Evolutionary conservation across 2,888 invertebrate genomes (phyloP).

Genomic region (Nebria brevicollis): DNA sequence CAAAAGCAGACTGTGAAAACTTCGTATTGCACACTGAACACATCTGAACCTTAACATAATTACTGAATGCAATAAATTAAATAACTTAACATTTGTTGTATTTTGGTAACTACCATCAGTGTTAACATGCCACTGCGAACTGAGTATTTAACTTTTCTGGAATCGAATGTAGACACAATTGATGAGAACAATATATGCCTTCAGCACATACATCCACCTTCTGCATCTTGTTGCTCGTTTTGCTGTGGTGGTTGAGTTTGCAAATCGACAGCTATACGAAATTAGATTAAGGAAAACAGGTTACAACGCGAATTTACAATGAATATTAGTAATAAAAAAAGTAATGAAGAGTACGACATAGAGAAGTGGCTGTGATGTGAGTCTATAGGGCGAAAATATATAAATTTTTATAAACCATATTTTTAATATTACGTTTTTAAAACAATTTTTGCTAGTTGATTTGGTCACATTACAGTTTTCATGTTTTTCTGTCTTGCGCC

Average conservation of each 20-base stretch:
- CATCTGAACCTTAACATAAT: neutral
- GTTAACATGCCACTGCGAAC: neutral
- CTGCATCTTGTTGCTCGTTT: conserved; percentile 81
- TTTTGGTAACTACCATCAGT: neutral
- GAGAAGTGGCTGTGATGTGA: neutral
- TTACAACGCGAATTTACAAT: neutral
- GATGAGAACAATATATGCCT: conserved; percentile 49
- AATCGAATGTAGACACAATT: conserved; percentile 30
- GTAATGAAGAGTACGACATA: no score
- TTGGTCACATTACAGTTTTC: no score
- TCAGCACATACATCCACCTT: conserved; percentile 87
- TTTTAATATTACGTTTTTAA: no score
- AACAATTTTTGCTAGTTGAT: no score
- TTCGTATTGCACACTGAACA: neutral
- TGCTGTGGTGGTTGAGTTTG: conserved; percentile 84
- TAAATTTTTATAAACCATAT: no score
- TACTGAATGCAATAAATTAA: neutral
- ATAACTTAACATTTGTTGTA: neutral
- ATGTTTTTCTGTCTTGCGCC: no score
- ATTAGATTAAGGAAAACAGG: conserved; percentile 55
- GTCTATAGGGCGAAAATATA: neutral
- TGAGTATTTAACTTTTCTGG: conserved; percentile 42
- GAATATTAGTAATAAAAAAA: no score
- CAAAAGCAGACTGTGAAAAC: neutral
- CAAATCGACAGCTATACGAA: conserved; percentile 78